Percentiles rank a stretch among this genome's conserved stretches.
phyloP scores from a whole-genome alignment of 2,797 vertebrate genomes.

The Austrolebias charrua region DNA sequence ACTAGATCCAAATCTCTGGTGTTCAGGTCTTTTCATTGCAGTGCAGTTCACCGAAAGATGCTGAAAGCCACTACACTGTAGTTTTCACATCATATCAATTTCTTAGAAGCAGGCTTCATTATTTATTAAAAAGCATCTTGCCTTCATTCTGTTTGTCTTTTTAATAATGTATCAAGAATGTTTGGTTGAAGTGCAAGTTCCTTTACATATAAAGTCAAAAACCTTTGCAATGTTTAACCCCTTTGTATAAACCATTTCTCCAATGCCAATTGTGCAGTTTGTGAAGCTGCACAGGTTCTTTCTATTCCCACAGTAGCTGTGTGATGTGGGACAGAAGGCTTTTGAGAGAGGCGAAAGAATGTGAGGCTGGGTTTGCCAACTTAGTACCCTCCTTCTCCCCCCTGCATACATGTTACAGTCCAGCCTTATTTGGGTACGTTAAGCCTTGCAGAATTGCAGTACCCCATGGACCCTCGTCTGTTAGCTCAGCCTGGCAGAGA shows the following conservation, averaged over 20 bases:
- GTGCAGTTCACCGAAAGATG: constrained; percentile 5
- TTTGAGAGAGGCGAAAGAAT: constrained; percentile 68
- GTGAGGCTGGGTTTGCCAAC: constrained; percentile 65
- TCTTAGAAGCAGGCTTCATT: constrained; percentile 4
- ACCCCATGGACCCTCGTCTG: constrained; percentile 47
- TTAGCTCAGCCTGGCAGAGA: constrained; percentile 60
- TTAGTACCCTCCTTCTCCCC: constrained; percentile 57
- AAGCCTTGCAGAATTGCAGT: constrained; percentile 45
- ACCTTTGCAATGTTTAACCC: constrained; percentile 9
- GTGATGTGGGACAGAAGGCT: constrained; percentile 66
- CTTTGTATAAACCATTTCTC: constrained; percentile 16
- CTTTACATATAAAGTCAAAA: constrained; percentile 16
- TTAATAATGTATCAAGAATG: not conserved
- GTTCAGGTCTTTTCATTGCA: constrained; percentile 13
- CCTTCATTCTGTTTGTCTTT: constrained; percentile 5
- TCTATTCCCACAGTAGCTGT: constrained; percentile 30
- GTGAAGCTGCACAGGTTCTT: constrained; percentile 20
- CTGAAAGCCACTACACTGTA: too few relatives aligned
- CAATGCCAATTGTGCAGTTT: constrained; percentile 13
- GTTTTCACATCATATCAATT: constrained; percentile 16
- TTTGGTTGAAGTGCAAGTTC: not conserved
- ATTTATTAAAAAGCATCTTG: constrained; percentile 10
- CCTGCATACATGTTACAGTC: constrained; percentile 61
- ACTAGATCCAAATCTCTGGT: constrained; percentile 34
- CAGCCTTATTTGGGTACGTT: constrained; percentile 77